phyloP scores from a whole-genome alignment of 2,797 vertebrate genomes.

The Silurus lanzhouensis region DNA sequence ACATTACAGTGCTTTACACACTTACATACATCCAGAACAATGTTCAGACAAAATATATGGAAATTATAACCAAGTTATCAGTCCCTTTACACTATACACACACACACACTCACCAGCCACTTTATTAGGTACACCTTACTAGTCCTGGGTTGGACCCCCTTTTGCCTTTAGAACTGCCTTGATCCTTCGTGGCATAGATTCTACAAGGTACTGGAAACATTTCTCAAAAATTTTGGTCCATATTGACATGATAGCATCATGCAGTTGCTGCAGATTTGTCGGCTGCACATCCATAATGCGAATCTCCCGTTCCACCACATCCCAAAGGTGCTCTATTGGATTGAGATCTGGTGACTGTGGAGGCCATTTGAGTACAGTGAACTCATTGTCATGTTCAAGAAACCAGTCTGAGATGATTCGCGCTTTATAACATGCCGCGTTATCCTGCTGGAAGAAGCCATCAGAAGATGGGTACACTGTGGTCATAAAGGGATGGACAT shows the following conservation, averaged over 20 bases:
- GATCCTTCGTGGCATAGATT: too few species aligned
- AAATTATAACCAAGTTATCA: background rate
- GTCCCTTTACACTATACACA: background rate
- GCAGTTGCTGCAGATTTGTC: constrained; percentile 65
- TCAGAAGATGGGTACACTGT: constrained; percentile 1
- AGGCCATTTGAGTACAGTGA: too few species aligned
- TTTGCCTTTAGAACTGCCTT: too few species aligned
- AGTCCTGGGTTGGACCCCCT: too few species aligned
- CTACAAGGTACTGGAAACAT: background rate
- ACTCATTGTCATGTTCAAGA: too few species aligned
- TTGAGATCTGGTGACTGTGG: too few species aligned
- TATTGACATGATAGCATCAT: constrained; percentile 57
- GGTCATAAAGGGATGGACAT: background rate
- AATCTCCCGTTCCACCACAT: constrained; percentile 17
- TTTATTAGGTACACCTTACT: too few species aligned
- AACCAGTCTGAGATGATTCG: background rate
- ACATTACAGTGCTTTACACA: background rate
- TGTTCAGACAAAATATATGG: background rate
- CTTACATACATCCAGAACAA: background rate
- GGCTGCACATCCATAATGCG: constrained; percentile 61
- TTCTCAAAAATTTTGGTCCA: background rate
- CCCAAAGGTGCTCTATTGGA: too few species aligned
- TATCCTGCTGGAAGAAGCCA: background rate
- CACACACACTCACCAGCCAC: too few species aligned
- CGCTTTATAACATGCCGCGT: background rate